These are phyloP conservation scores for Fundulus diaphanus DNA, from an alignment of 2,797 vertebrate genomes.

Conservation along the genomic window DNA sequence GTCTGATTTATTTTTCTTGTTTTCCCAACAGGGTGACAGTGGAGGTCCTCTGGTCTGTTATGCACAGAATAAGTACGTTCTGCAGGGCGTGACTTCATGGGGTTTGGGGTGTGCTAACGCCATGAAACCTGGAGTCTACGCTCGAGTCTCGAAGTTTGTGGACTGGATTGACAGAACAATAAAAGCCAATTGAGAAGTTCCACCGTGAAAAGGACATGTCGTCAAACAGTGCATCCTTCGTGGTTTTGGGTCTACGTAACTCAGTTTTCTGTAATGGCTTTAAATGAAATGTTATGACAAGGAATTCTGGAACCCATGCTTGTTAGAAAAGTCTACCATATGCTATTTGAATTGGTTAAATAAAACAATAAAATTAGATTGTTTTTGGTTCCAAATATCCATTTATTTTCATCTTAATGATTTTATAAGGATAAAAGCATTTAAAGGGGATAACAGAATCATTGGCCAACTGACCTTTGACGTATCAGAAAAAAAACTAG, in stretches of 20 bases:
- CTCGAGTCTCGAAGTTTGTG: conserved; percentile 87
- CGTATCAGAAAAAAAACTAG: background rate
- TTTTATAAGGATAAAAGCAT: no score
- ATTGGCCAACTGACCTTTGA: background rate
- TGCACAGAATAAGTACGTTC: conserved; percentile 84
- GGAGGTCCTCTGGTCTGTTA: conserved; percentile 93
- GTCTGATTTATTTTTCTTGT: background rate
- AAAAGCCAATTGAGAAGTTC: conserved; percentile 49
- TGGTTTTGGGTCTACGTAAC: background rate
- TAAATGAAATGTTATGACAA: background rate
- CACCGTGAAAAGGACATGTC: background rate
- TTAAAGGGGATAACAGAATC: no score
- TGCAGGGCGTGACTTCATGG: conserved; percentile 97
- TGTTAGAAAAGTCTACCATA: background rate
- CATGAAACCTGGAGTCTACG: conserved; percentile 96
- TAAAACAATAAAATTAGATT: background rate
- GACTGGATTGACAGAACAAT: conserved; percentile 87
- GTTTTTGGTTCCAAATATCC: background rate
- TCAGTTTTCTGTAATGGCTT: background rate
- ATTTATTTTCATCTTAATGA: background rate
- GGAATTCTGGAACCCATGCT: background rate
- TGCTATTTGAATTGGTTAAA: background rate
- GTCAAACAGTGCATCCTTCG: background rate
- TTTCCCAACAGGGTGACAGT: conserved; percentile 90
- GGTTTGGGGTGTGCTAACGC: conserved; percentile 91